Base-by-base conservation (phyloP, 2,113 vertebrate genomes). In the Takifugu bimaculatus region DNA sequence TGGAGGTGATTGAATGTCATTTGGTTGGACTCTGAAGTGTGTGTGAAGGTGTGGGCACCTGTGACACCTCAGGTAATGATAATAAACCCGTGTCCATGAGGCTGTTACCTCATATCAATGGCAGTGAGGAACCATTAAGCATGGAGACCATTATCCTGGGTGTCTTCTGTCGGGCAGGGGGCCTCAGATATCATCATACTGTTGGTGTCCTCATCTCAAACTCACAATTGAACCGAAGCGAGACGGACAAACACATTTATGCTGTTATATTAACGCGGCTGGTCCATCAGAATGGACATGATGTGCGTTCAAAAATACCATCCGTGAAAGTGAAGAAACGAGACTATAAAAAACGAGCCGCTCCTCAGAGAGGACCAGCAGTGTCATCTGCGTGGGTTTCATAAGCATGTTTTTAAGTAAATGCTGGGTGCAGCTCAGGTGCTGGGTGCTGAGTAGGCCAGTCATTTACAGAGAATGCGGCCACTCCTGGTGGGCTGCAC, bases 1-100 rank as follows among this genome's bases (percentile, higher is more conserved):
- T 65, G 56, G 57, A 80, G 70, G 68, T 70, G 63, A 76, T 54
- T 72, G 69, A 57, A 62, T 56, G 71, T 39, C 7, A 11, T 50
- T 32, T 63, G 64, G 56, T 12, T 65, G 12, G 6, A 49, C 58
- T 60, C 32, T 43, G 53, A 29, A 52, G 26, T 20, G 7, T 20
- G 50, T 42, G 13, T 27, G 50, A 11, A 12, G 61, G 39, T 57
- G 48, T 68, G 44, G 44, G 13, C 12, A 45, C 9, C 35, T 39
- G 35, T 10, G 7, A 39, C 2, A 45, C 44, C 44, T 14, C 44
- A n/a, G 14, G 6, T 45, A 45, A 15, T 14, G 12, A 45, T 12
- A 45, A 45, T 15, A 15, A 45, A 45, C 44, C 5, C 14, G 44
- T 45, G 13, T 45, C 44, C 44, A 45, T 3, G 44, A 13, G 12